These are phyloP conservation scores for Lysandra coridon DNA, from an alignment of 2,888 invertebrate species.

Conservation along the genomic window DNA sequence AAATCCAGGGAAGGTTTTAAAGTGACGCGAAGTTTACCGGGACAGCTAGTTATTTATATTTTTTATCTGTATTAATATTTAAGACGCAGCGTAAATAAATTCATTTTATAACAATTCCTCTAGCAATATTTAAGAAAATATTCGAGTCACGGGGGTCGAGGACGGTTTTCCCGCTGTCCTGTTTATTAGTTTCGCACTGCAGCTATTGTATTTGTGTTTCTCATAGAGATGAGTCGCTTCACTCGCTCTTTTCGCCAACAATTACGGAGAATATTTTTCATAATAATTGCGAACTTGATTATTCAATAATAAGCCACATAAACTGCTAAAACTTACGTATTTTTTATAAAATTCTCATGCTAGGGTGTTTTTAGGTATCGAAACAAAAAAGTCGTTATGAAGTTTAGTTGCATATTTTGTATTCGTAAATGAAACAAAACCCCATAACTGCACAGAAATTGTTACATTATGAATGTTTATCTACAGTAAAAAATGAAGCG, in stretches of 20 bases:
- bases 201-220: neutral
- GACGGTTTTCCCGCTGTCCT: neutral
- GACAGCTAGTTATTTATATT: too few relatives aligned
- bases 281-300: neutral
- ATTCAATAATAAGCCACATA: neutral
- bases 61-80: too few relatives aligned
- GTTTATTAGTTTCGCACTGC: conserved; percentile 5
- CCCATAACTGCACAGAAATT: neutral
- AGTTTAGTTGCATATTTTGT: neutral
- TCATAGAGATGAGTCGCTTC: conserved; percentile 1
- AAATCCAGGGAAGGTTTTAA: too few relatives aligned
- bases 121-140: neutral
- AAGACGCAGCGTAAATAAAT: neutral
- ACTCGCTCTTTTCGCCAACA: neutral
- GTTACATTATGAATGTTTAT: neutral
- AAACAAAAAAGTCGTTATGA: neutral
- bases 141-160: neutral
- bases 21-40: too few relatives aligned
- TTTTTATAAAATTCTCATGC: neutral
- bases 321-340: neutral
- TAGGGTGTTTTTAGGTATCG: neutral
- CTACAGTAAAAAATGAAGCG: neutral
- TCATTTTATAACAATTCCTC: neutral
- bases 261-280: neutral
- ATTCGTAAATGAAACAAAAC: neutral